Conservation (phyloP, 2,888 invertebrate species). For the Blera fallax region DNA sequence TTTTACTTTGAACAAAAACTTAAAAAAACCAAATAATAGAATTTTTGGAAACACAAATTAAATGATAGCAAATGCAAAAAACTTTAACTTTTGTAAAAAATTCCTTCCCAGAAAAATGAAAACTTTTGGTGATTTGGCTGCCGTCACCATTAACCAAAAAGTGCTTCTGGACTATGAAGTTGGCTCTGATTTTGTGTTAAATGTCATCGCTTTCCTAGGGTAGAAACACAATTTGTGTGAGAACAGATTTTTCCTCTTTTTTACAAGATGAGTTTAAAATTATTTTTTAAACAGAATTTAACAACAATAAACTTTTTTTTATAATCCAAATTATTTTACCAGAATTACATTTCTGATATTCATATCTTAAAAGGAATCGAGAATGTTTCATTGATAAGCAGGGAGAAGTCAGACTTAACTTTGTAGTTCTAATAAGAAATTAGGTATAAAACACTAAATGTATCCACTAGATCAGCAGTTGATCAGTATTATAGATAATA, state of each 20-base stretch:
- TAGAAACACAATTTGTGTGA: constrained; percentile 2
- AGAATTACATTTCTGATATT: too few species aligned
- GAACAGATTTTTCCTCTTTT: constrained; percentile 30
- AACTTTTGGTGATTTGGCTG: constrained; percentile 76
- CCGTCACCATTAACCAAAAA: constrained; percentile 74
- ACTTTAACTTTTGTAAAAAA: constrained; percentile 74
- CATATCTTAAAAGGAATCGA: too few species aligned
- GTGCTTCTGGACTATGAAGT: constrained; percentile 60
- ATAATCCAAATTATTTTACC: too few species aligned
- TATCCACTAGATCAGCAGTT: too few species aligned
- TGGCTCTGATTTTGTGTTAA: constrained; percentile 31
- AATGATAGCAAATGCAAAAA: constrained; percentile 58
- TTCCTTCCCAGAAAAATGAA: constrained; percentile 73
- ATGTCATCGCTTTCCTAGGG: constrained; percentile 35
- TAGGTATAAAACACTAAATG: too few species aligned
- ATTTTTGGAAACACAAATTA: constrained; percentile 62
- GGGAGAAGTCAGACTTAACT: too few species aligned
- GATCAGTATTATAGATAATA: too few species aligned
- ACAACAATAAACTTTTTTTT: too few species aligned
- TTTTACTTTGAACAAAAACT: constrained; percentile 33
- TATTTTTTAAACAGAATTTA: too few species aligned
- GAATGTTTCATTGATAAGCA: too few species aligned
- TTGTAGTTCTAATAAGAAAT: too few species aligned
- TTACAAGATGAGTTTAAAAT: too few species aligned
- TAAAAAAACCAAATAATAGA: constrained; percentile 29